Base-by-base conservation (phyloP, 1,140 invertebrate genomes). In the Leguminivora glycinivorella region DNA sequence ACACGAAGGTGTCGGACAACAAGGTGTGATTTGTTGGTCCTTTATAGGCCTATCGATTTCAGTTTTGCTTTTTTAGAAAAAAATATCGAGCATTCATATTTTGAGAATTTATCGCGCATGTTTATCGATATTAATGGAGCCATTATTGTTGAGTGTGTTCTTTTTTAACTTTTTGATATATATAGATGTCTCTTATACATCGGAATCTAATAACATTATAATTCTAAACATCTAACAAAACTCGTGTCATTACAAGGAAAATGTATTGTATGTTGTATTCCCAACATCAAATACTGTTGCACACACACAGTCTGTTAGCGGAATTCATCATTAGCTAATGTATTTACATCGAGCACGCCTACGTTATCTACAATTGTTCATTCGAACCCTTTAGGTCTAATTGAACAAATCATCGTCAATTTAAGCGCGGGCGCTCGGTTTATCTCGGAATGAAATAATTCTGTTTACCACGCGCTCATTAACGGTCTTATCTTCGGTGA, bases 341-440 rank as follows among this genome's bases (percentile, higher is more conserved):
- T 63, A 63, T 63, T 63, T 63, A 63, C 58, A 29, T 17, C 29
- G 58, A 34, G 17, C 26, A 63, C n/a, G n/a, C 25, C 26, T 29
- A 63, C 58, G 9, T 34, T 63, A 63, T 43, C 40, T 31, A 67
- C 66, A 40, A 68, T 47, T 68, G 43, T 63, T 10, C 71, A 69
- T 72, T 69, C 71, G 56, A 38, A 56, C 72, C 74, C 70, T 68
- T 24, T 76, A 67, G 69, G 76, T 73, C 71, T 83, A 83, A 87
- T 85, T 83, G 84, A 79, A 83, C 82, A 77, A 84, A 84, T 82
- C 75, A 87, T 84, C 83, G 77, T 82, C 83, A 85, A 85, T 87
- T 75, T 73, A 78, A 77, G 68, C 71, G 70, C 66, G 66, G 17
- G 67, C 70, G 72, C 70, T 74, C 68, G 68, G 76, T 72, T 79